Base-by-base conservation (phyloP, 2,113 vertebrate species). In the Oreochromis aureus region DNA sequence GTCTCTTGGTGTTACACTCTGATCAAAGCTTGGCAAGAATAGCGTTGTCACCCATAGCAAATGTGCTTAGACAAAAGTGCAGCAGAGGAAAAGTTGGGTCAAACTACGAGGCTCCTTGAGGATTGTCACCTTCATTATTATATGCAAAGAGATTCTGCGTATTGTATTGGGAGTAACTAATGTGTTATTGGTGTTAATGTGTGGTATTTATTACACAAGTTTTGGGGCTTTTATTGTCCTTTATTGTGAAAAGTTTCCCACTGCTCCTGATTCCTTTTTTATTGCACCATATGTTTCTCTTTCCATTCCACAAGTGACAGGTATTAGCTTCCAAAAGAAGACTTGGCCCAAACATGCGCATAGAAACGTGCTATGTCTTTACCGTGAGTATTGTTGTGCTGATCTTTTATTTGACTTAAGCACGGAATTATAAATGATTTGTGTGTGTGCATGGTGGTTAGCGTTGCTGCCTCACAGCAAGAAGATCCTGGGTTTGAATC, bases 1-100 rank as follows among this genome's bases (percentile, higher is more conserved):
- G 80, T 86, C 84, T 89, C 85, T 46, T 81, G 22, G 48, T 80
- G 79, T 87, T 90, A 92, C 71, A 10, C 86, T 86, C 53, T 90
- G 91, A 94, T 94, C 93, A 94, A 94, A 94, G 91, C 88, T 83
- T 27, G 86, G 76, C 79, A 88, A 90, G 87, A 93, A 92, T 81
- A 89, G 89, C 87, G 41, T 61, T 81, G 88, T 94, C 91, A 89
- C 73, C 89, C 76, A 27, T 9, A 41, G 90, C 66, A 87, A 92
- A 93, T 86, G 82, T 84, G 80, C 87, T 81, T 30, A 27, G 83
- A 90, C 79, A 89, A 88, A 82, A 87, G 84, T 86, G 81, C 81
- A 89, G 80, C 89, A 78, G 56, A 91, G 80, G 71, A 51, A 87
- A 92, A 85, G 61, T 78, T 76, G 73, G 54, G 41, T 89, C 69